Evolutionary conservation across 2,888 invertebrate species (phyloP).

Genomic region (Malachius bipustulatus): DNA sequence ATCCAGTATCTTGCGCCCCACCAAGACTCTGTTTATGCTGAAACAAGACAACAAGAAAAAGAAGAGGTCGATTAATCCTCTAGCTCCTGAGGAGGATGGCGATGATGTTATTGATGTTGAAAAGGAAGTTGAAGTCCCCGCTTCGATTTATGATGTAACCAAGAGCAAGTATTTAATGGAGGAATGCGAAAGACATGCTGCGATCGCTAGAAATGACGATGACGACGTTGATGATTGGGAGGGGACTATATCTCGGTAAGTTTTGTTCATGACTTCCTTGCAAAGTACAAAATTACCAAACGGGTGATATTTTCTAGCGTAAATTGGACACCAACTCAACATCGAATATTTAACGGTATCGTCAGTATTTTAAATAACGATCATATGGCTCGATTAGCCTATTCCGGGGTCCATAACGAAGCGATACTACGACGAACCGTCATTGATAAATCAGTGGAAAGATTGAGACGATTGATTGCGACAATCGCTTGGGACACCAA

Average conservation of each 20-base stretch:
- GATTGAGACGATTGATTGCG: constrained; percentile 55
- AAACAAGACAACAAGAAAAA: constrained; percentile 22
- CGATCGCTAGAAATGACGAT: constrained; percentile 45
- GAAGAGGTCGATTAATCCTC: constrained; percentile 23
- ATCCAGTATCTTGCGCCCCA: constrained; percentile 47
- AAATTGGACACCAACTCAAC: constrained; percentile 54
- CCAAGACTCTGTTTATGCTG: constrained; percentile 41
- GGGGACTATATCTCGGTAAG: constrained; percentile 50
- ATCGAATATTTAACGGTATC: constrained; percentile 52
- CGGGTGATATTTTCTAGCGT: constrained; percentile 34
- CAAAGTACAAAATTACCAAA: neutral
- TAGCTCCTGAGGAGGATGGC: constrained; percentile 22
- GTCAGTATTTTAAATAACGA: constrained; percentile 55
- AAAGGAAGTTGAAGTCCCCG: constrained; percentile 32
- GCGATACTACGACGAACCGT: constrained; percentile 54
- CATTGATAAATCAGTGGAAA: constrained; percentile 57
- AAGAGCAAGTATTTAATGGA: constrained; percentile 55
- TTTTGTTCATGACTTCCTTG: too few relatives aligned
- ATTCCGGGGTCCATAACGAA: constrained; percentile 47
- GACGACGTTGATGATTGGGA: constrained; percentile 58
- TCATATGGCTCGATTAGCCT: constrained; percentile 50
- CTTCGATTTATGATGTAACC: constrained; percentile 45
- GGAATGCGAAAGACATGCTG: constrained; percentile 55
- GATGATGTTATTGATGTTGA: constrained; percentile 39
- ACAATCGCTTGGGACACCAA: constrained; percentile 61